A percentile compares a stretch with the other conserved stretches of the same genome.
Evolutionary conservation across 2,797 vertebrate species (phyloP).

Genomic region (Loriculus beryllinus): DNA sequence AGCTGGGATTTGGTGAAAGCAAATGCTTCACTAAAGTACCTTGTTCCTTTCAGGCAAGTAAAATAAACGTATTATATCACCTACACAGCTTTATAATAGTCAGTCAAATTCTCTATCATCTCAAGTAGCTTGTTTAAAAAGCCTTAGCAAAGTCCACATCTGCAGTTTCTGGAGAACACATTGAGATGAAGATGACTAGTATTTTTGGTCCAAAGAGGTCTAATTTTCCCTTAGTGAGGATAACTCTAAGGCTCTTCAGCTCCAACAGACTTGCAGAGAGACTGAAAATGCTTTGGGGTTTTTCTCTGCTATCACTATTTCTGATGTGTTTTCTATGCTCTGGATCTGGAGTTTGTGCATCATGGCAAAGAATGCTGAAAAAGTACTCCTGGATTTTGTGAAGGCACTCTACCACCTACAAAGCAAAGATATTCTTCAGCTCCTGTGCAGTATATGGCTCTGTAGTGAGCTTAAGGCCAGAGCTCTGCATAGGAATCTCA

Average conservation of each 20-base stretch:
- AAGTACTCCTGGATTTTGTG: conserved; percentile 27
- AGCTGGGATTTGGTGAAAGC: neutral
- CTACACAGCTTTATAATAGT: neutral
- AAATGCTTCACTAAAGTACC: neutral
- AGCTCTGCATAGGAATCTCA: conserved; percentile 18
- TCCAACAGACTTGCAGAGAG: neutral
- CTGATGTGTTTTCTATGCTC: conserved; percentile 8
- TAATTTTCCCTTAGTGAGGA: neutral
- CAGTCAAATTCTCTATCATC: neutral
- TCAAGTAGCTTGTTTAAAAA: neutral
- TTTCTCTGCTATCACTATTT: conserved; percentile 21
- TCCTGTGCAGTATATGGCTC: neutral
- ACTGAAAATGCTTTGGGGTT: rapidly evolving
- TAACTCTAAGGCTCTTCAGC: neutral
- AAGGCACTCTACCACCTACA: conserved; percentile 33
- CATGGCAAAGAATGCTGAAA: conserved; percentile 11
- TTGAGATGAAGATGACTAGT: conserved; percentile 26
- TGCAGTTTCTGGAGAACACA: conserved; percentile 50
- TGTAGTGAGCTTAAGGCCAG: conserved; percentile 7
- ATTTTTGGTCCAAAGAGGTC: conserved; percentile 4
- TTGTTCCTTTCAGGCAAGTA: neutral
- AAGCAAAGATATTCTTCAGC: neutral
- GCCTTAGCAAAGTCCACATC: neutral
- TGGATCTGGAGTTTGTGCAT: conserved; percentile 22
- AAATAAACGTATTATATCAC: neutral